Evolutionary conservation across 2,113 vertebrate genomes (phyloP).

Genomic region (Pampusana beccarii): DNA sequence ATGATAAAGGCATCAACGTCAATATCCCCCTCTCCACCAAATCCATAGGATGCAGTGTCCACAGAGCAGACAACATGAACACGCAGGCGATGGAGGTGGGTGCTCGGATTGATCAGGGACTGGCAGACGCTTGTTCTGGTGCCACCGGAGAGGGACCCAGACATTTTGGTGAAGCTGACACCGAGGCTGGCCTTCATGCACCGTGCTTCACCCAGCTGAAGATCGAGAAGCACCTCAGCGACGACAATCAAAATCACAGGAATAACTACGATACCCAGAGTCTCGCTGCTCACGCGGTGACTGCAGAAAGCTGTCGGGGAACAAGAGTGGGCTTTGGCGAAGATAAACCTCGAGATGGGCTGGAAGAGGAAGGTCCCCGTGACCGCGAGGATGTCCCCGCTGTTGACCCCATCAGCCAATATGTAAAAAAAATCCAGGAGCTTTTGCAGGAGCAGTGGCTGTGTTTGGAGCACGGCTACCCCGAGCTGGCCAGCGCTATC

Average conservation of each 20-base stretch:
- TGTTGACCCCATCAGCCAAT: constrained; percentile 88
- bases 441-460: constrained; percentile 96
- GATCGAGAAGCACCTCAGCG: constrained; percentile 30
- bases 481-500: constrained; percentile 82
- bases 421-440: constrained; percentile 92
- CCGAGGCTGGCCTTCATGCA: background rate
- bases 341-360: background rate
- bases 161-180: background rate
- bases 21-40: constrained; percentile 37
- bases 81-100: rapidly evolving
- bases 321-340: background rate
- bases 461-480: constrained; percentile 88
- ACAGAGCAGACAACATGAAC: background rate
- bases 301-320: background rate
- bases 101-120: background rate
- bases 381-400: constrained; percentile 39
- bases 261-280: background rate
- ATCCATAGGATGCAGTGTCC: background rate
- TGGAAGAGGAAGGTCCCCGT: background rate
- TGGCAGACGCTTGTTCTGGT: background rate
- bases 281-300: background rate
- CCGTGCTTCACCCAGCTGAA: constrained; percentile 40
- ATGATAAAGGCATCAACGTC: constrained; percentile 74
- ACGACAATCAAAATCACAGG: constrained; percentile 16
- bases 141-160: constrained; percentile 3